Base-by-base conservation (phyloP, 2,113 vertebrate species). In the Cavia porcellus region DNA sequence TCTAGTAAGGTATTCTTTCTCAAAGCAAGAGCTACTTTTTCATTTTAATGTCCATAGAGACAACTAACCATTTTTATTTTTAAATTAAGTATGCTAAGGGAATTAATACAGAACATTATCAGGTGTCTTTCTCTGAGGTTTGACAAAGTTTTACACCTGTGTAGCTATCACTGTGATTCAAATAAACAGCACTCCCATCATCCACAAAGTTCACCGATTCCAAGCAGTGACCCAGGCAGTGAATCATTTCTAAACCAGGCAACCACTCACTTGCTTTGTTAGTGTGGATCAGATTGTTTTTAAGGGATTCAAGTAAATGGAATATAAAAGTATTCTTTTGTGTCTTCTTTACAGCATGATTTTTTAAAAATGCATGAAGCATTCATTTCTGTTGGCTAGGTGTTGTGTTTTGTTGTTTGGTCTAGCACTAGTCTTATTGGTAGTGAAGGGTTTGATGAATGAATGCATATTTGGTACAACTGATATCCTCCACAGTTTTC, bases 61-160 rank as follows among this genome's bases (percentile, higher is more conserved):
- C 9, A 64, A 62, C 32, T 93, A 74, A 19, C 50, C 70, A 35
- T 96, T 87, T 28, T 50, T 57, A 93, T 13, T 82, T 96, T 92
- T 5, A 94, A 17, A 19, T 86, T 42, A 89, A 7, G 22, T 86
- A 52, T 89, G 9, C 80, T 55, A n/a, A 87, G 47, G 42, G 72
- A 90, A 30, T 52, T 81, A 74, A 14, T 64, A 35, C 74, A 74
- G 38, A 8, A 4, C 5, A 70, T 7, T 45, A 42, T 79, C 94
- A 92, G 92, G 14, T 79, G 22, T 45, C 30, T 20, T 91, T 28
- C 15, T 55, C 3, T 87, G 61, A 57, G 14, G 84, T 93, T 83
- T 87, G 50, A 70, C 24, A 83, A 64, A 59, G 35, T 45, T 62
- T 10, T 28, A 38, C 20, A 62, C 35, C 10, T 11, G 0, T 81